Percentiles rank a stretch among this genome's conserved stretches.
Conservation (phyloP, 2,888 invertebrate genomes). For the Agrochola macilenta region DNA sequence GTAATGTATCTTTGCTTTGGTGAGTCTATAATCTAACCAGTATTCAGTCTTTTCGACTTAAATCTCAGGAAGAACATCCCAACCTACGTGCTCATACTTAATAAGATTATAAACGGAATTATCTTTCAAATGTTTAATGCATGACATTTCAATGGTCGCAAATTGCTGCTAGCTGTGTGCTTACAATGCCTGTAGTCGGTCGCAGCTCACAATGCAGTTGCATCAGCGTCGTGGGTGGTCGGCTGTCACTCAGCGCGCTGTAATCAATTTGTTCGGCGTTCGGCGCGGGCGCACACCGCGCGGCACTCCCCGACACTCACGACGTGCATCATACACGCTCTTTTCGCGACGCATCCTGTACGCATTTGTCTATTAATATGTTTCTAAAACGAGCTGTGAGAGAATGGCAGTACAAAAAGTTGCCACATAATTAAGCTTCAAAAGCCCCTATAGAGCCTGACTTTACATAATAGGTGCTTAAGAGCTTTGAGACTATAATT, state of each 20-base stretch:
- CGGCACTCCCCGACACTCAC: slow-evolving; percentile 70
- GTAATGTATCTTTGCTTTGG: neutral
- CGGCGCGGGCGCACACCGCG: slow-evolving; percentile 75
- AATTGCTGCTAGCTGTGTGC: slow-evolving; percentile 70
- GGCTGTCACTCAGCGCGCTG: slow-evolving; percentile 82
- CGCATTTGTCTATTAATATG: slow-evolving; percentile 75
- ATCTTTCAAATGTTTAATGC: slow-evolving; percentile 69
- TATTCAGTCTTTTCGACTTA: slow-evolving; percentile 31
- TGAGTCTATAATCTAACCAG: slow-evolving; percentile 19
- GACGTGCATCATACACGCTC: slow-evolving; percentile 73
- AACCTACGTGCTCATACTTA: slow-evolving; percentile 37
- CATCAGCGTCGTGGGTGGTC: slow-evolving; percentile 86
- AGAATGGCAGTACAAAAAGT: slow-evolving; percentile 42
- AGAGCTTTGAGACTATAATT: slow-evolving; percentile 18
- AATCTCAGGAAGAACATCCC: slow-evolving; percentile 16
- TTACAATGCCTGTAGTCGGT: slow-evolving; percentile 71
- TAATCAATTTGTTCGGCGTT: slow-evolving; percentile 90
- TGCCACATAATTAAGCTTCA: slow-evolving; percentile 39
- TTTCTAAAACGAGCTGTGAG: slow-evolving; percentile 60
- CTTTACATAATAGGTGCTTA: slow-evolving; percentile 10
- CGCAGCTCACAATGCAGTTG: slow-evolving; percentile 74
- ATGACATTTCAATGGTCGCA: slow-evolving; percentile 73
- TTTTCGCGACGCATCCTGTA: slow-evolving; percentile 87
- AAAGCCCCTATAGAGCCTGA: slow-evolving; percentile 1
- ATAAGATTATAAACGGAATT: slow-evolving; percentile 55